Percentiles rank a stretch among this genome's conserved stretches.
Evolutionary conservation across 2,888 invertebrate genomes (phyloP).

Genomic region (Adela reaumurella): DNA sequence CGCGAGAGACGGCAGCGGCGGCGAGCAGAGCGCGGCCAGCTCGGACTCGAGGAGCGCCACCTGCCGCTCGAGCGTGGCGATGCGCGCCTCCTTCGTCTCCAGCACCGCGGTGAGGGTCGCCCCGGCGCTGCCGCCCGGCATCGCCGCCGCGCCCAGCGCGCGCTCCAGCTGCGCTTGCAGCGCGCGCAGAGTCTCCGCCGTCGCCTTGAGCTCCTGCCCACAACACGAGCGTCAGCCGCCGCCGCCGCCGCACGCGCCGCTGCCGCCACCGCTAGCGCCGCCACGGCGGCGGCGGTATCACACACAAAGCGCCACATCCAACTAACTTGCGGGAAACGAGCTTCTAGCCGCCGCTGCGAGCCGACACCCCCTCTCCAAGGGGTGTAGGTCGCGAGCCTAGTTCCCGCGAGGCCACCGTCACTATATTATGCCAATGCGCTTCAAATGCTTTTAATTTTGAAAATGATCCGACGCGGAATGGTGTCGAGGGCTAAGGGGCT

Average conservation of each 20-base stretch:
- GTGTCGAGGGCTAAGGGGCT: slow-evolving; percentile 46
- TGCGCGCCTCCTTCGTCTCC: slow-evolving; percentile 84
- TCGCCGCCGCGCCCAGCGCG: slow-evolving; percentile 61
- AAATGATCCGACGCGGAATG: background rate
- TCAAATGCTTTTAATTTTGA: background rate
- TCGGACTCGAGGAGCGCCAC: slow-evolving; percentile 76
- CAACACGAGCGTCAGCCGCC: slow-evolving; percentile 37
- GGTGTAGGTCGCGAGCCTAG: background rate
- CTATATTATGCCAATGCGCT: background rate
- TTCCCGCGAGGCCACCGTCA: background rate
- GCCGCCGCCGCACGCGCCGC: slow-evolving; percentile 28
- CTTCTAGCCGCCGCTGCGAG: background rate
- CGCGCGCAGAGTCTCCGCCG: slow-evolving; percentile 80
- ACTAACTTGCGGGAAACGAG: slow-evolving; percentile 1
- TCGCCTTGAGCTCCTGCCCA: slow-evolving; percentile 76
- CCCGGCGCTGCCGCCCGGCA: slow-evolving; percentile 52
- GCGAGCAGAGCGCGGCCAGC: slow-evolving; percentile 51
- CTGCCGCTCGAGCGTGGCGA: slow-evolving; percentile 83
- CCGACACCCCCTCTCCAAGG: background rate
- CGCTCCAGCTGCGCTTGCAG: slow-evolving; percentile 77
- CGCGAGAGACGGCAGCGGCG: slow-evolving; percentile 48
- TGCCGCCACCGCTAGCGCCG: slow-evolving; percentile 15
- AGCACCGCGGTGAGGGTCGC: slow-evolving; percentile 75
- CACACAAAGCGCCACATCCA: slow-evolving; percentile 4
- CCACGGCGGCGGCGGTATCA: slow-evolving; percentile 13